These are phyloP conservation scores for Tautogolabrus adspersus DNA, from an alignment of 2,113 vertebrate genomes.

Conservation along the genomic window DNA sequence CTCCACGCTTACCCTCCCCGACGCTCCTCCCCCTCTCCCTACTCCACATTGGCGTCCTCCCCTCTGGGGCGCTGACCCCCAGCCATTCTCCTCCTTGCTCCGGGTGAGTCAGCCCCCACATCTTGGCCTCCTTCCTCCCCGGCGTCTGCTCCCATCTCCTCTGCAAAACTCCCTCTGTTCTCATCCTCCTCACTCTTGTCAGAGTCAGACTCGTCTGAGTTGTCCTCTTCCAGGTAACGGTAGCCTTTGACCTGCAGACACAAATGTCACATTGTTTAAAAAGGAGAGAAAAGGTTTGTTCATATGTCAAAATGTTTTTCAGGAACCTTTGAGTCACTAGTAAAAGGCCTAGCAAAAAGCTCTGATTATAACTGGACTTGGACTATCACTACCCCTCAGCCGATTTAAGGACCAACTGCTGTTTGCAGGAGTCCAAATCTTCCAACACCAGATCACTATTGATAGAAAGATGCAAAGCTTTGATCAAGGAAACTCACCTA, in stretches of 20 bases:
- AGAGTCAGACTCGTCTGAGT: slow-evolving; percentile 90
- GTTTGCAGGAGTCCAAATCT: too few species aligned
- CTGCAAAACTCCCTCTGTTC: slow-evolving; percentile 37
- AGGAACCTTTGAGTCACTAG: too few species aligned
- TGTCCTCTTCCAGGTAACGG: slow-evolving; percentile 93
- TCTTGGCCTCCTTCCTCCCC: slow-evolving; percentile 44
- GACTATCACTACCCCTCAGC: too few species aligned
- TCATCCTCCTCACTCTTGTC: slow-evolving; percentile 58
- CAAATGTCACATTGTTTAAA: background rate
- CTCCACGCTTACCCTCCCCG: slow-evolving; percentile 10
- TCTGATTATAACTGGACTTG: too few species aligned
- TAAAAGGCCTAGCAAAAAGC: too few species aligned
- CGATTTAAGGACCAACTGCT: too few species aligned
- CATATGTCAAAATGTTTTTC: too few species aligned
- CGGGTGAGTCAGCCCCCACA: slow-evolving; percentile 53
- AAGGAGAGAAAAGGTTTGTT: background rate
- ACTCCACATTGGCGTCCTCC: slow-evolving; percentile 51
- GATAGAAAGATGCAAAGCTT: too few species aligned
- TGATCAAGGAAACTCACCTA: too few species aligned
- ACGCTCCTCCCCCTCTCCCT: slow-evolving; percentile 61
- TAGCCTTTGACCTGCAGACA: slow-evolving; percentile 88
- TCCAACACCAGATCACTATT: too few species aligned
- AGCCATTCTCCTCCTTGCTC: slow-evolving; percentile 36
- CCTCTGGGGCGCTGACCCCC: background rate
- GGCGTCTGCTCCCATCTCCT: slow-evolving; percentile 49